phyloP scores from a whole-genome alignment of 1,140 invertebrate genomes.

The Euglossa dilemma region DNA sequence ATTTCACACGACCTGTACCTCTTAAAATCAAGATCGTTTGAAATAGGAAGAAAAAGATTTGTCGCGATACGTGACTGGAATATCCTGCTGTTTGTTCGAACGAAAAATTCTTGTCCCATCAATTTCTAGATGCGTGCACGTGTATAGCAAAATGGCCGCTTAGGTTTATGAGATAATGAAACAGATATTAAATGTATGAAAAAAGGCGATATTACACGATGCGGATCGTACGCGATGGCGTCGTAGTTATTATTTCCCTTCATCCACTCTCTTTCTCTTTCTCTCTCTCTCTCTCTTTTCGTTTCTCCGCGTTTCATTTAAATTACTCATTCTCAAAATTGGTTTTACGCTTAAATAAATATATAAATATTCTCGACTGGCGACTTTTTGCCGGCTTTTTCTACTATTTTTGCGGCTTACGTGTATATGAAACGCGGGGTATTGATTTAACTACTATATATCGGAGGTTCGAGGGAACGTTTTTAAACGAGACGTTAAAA shows the following conservation, averaged over 20 bases:
- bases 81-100: conserved; percentile 4
- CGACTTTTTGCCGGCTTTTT: neutral
- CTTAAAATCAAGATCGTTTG: conserved; percentile 42
- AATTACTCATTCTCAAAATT: conserved; percentile 1
- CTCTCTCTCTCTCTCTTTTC: neutral
- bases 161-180: conserved; percentile 62
- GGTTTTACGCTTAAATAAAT: neutral
- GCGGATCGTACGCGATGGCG: neutral
- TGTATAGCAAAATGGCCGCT: conserved; percentile 57
- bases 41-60: conserved; percentile 46
- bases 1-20: conserved; percentile 36
- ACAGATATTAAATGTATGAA: conserved; percentile 61
- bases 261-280: neutral
- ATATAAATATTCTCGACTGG: too few species aligned
- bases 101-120: conserved; percentile 28
- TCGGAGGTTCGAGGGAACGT: neutral
- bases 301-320: neutral
- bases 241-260: neutral
- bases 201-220: conserved; percentile 43
- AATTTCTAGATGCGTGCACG: conserved; percentile 36
- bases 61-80: conserved; percentile 32
- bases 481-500: conserved; percentile 4
- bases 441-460: conserved; percentile 2
- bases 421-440: neutral
- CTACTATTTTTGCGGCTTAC: neutral